A percentile compares a stretch with the other conserved stretches of the same genome.
phyloP scores from a whole-genome alignment of 2,888 invertebrate genomes.

The Nebria brevicollis region DNA sequence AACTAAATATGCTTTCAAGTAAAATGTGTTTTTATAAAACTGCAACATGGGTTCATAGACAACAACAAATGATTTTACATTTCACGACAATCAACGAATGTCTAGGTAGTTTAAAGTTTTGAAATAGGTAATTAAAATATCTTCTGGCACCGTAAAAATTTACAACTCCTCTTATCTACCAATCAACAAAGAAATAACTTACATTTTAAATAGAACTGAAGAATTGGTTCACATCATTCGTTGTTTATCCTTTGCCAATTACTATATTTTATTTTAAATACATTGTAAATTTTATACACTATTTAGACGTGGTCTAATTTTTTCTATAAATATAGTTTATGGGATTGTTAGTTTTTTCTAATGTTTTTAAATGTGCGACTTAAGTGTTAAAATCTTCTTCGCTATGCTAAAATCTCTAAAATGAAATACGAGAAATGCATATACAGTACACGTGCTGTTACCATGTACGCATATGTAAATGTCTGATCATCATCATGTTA shows the following conservation, averaged over 20 bases:
- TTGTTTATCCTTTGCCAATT: background rate
- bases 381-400: background rate
- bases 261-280: background rate
- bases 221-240: background rate
- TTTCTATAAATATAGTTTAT: no score
- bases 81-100: background rate
- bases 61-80: background rate
- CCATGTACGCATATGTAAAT: background rate
- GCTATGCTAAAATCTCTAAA: background rate
- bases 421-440: background rate
- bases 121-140: background rate
- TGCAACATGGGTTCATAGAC: background rate
- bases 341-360: no score
- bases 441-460: background rate
- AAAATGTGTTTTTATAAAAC: no score
- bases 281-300: no score
- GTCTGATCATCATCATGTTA: background rate
- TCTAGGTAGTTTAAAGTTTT: background rate
- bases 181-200: background rate
- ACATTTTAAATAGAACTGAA: background rate
- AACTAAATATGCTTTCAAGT: background rate
- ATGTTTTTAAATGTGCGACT: no score
- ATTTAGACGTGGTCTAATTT: no score
- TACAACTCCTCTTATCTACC: background rate
- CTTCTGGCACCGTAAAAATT: background rate